Conservation (phyloP, 2,113 vertebrate genomes). For the Philantomba maxwellii region DNA sequence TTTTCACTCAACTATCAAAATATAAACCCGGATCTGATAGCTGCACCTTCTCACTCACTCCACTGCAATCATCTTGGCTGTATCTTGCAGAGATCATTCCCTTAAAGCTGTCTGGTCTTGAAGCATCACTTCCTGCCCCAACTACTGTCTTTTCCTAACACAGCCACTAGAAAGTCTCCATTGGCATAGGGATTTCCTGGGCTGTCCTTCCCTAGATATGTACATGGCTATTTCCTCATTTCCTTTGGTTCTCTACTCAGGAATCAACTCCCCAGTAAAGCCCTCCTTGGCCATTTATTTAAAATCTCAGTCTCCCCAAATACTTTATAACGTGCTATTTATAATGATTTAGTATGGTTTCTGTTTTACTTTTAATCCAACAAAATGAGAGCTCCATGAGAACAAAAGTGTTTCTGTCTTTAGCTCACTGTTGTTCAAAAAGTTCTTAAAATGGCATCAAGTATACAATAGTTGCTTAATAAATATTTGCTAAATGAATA, state of each 20-base stretch:
- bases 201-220: background rate
- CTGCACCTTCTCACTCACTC: background rate
- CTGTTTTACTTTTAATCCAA: background rate
- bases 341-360: background rate
- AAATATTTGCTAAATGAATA: slow-evolving; percentile 13
- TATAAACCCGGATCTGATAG: background rate
- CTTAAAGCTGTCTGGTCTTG: background rate
- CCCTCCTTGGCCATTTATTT: background rate
- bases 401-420: background rate
- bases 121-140: background rate
- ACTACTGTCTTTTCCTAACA: background rate
- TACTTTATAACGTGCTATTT: background rate
- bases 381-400: background rate
- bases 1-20: background rate
- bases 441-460: background rate
- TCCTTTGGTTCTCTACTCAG: background rate
- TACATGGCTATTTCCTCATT: background rate
- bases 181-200: background rate
- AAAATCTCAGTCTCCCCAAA: background rate
- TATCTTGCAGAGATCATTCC: background rate
- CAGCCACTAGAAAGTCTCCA: background rate
- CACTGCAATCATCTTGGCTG: background rate
- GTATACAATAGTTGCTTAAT: background rate
- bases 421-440: background rate
- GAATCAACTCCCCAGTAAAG: background rate